Evolutionary conservation across 2,113 vertebrate species (phyloP), one percentile per base, ranked within the genome.

Genomic region (Phoxinus phoxinus): DNA sequence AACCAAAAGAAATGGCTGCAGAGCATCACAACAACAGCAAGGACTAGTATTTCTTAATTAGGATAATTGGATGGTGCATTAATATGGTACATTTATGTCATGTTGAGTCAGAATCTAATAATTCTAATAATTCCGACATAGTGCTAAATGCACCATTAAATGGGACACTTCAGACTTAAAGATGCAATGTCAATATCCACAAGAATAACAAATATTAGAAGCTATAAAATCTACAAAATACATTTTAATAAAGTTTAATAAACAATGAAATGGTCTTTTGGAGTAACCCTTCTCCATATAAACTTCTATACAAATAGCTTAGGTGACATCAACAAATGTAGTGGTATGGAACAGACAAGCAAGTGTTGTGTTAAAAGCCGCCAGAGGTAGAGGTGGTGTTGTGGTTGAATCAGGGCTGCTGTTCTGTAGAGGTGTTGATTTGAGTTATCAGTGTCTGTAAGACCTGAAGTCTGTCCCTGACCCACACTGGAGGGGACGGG

Each of bases 401-500:
- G 73, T 67, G 61, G n/a, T 83, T 74, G 58, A 81, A 51, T 84
- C 32, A 85, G 46, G 77, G 2, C 4, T 67, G 13, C 72, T 84
- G 21, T 17, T 32, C 17, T 4, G 17, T 4, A 27, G 8, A 32
- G 71, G 58, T 87, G 32, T 32, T 89, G 82, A 95, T 93, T 44
- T 90, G 63, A 5, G 84, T 89, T 1, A 97, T 59, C 56, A 95
- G 91, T 3, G 84, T 25, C 6, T 96, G 96, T 2, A 99, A 93
- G 46, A 86, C 90, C 77, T 94, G 91, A 53, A 98, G 89, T 91
- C 93, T 95, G 84, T 0, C 44, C 0, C 89, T 88, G 6, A 98
- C 90, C 97, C 98, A 97, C 9, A 58, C 88, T 12, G 97, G 97
- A 0, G 93, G 91, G 0, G 93, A 86, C 0, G 84, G 46, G 19